A percentile compares a stretch with the other conserved stretches of the same genome.
These are phyloP conservation scores for Machimus rusticus DNA, from an alignment of 2,888 invertebrate genomes.

Conservation along the genomic window DNA sequence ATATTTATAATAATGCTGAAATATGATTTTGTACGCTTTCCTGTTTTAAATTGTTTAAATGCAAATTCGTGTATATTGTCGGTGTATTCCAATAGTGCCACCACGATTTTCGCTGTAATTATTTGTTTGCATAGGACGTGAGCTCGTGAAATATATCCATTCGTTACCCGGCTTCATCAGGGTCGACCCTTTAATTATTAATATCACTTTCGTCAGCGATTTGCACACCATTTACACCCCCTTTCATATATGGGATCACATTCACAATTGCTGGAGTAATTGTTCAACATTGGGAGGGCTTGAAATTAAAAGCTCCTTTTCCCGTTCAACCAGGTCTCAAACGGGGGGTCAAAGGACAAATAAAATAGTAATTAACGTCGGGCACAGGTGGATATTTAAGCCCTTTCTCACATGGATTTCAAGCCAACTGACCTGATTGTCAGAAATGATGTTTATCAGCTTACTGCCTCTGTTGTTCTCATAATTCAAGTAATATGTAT, in stretches of 20 bases:
- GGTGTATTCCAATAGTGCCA: background rate
- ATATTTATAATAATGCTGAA: background rate
- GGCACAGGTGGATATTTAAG: background rate
- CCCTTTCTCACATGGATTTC: background rate
- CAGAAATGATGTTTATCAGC: background rate
- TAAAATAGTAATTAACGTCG: conserved; percentile 8
- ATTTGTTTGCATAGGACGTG: conserved; percentile 5
- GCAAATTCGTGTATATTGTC: background rate
- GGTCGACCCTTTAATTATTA: conserved; percentile 19
- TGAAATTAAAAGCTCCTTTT: conserved; percentile 24
- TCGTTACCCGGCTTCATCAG: conserved; percentile 11
- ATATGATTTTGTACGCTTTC: background rate
- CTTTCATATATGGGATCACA: background rate
- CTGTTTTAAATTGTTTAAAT: conserved; percentile 10
- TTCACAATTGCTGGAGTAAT: background rate
- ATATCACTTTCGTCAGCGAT: conserved; percentile 24
- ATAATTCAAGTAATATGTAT: background rate
- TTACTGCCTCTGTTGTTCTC: background rate
- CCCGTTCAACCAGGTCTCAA: background rate
- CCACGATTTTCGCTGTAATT: background rate
- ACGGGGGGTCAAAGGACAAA: conserved; percentile 10
- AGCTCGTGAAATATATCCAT: conserved; percentile 2
- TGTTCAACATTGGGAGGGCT: conserved; percentile 6
- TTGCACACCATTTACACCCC: conserved; percentile 17
- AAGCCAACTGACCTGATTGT: background rate